Base-by-base conservation (phyloP, 2,113 vertebrate genomes). In the Actenoides hombroni region DNA sequence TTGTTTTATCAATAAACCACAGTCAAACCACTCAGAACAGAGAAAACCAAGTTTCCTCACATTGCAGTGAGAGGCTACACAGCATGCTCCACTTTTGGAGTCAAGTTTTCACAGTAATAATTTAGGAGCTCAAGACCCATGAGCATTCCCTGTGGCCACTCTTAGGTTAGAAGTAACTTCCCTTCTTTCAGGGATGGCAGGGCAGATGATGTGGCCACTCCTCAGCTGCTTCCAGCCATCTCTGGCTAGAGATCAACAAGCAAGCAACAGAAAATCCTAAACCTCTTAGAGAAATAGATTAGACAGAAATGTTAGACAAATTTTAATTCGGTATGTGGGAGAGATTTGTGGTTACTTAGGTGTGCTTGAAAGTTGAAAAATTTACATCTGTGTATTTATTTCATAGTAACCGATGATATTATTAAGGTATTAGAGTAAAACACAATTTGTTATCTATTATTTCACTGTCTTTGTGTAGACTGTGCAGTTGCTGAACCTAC, bases 1-100 rank as follows among this genome's bases (percentile, higher is more conserved):
- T 57, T 94, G 39, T 85, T 94, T 94, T 89, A 95, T 39, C 31
- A 84, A 81, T 60, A 48, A 92, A 60, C 71, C 37, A 67, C 78
- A 89, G 33, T 87, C 63, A 90, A 76, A 80, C 54, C 79, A 63
- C 75, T 53, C 74, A 73, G 35, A 65, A 59, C 16, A 69, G 26
- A 81, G 49, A 67, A 59, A 77, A 54, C 46, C 33, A 80, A 90
- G 54, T 63, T 13, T 81, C 46, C 7, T 90, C 31, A 26, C 39
- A 33, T 37, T 67, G 63, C 42, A 83, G 7, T 3, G 8, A 80
- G 68, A 33, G 42, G 19, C 54, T 76, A 17, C 14, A 2, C 39
- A 92, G 40, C 68, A 24, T 35, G 17, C 16, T 78, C 57, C 60
- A 75, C n/a, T 67, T 59, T 12, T 88, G 17, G 23, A 29, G 24